Conservation (phyloP, 2,113 vertebrate genomes). For the Neodon shergylaensis region DNA sequence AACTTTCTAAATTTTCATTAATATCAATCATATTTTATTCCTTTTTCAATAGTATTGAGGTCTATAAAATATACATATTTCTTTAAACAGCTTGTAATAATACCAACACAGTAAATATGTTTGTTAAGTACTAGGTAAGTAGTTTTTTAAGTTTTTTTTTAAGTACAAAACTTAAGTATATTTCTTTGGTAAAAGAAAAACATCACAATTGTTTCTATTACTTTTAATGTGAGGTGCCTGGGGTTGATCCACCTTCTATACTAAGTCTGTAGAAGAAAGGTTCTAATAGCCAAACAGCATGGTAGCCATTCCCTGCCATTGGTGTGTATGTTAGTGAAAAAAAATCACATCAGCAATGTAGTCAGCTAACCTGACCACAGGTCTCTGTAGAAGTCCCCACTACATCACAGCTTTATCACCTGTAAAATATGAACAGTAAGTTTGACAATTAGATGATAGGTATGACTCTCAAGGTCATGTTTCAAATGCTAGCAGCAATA, state of each 20-base stretch:
- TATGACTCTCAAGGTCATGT: neutral
- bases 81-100: neutral
- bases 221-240: neutral
- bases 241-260: neutral
- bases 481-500: neutral
- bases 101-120: neutral
- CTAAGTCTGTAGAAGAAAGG: neutral
- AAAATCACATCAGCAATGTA: neutral
- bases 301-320: neutral
- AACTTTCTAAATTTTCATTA: conserved; percentile 12
- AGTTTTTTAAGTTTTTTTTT: neutral
- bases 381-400: neutral
- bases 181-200: neutral
- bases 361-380: neutral
- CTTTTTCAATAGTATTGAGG: neutral
- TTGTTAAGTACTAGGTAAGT: neutral
- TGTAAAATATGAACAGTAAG: neutral
- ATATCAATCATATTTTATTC: neutral
- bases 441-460: neutral
- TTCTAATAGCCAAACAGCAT: too few species aligned
- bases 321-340: neutral
- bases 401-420: neutral
- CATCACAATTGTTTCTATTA: neutral
- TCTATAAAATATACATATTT: neutral
- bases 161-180: neutral